phyloP scores from a whole-genome alignment of 2,888 invertebrate genomes.

The Spisula subtruncata region DNA sequence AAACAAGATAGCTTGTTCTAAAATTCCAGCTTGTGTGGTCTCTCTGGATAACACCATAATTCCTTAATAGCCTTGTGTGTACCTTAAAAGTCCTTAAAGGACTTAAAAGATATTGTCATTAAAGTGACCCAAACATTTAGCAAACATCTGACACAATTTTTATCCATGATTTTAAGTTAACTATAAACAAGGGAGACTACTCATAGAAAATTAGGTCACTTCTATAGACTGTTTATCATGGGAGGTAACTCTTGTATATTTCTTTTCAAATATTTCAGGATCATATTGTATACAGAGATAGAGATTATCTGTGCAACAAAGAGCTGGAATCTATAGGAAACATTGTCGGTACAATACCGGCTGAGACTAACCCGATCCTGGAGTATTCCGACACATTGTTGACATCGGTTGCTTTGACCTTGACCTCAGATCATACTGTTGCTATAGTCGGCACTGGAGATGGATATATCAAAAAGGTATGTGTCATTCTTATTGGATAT shows the following conservation, averaged over 20 bases:
- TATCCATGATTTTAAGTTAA: too few species aligned
- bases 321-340: constrained; percentile 78
- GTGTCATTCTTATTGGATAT: neutral
- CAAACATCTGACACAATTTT: too few species aligned
- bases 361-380: constrained; percentile 95
- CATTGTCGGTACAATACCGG: constrained; percentile 96
- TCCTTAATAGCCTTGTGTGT: too few species aligned
- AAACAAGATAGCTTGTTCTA: too few species aligned
- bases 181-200: neutral
- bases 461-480: constrained; percentile 96
- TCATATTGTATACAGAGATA: constrained; percentile 72
- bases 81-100: too few species aligned
- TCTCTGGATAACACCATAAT: too few species aligned
- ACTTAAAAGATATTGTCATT: too few species aligned
- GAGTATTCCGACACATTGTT: constrained; percentile 92
- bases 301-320: constrained; percentile 79
- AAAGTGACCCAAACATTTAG: too few species aligned
- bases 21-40: too few species aligned
- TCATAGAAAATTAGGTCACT: neutral
- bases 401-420: constrained; percentile 97
- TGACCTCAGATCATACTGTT: constrained; percentile 98
- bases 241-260: neutral
- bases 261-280: constrained; percentile 68
- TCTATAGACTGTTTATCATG: neutral
- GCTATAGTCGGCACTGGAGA: constrained; percentile 97